These are phyloP conservation scores for Trachurus trachurus DNA, from an alignment of 2,797 vertebrate species.

Conservation along the genomic window DNA sequence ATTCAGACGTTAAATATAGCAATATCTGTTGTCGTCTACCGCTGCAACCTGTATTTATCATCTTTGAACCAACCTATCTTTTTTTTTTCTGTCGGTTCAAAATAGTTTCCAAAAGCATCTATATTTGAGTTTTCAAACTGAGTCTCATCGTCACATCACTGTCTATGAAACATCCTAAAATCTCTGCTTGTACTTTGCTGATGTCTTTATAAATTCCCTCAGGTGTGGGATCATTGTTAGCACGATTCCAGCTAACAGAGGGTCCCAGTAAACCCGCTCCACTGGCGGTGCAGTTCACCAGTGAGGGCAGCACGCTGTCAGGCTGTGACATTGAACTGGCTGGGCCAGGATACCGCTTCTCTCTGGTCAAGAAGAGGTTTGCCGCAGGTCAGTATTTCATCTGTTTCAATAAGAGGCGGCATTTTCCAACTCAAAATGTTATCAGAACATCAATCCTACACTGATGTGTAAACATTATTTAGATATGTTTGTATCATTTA, in stretches of 20 bases:
- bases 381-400: constrained; percentile 90
- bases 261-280: constrained; percentile 95
- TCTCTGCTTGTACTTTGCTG: fast-evolving
- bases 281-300: constrained; percentile 97
- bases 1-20: neutral
- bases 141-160: neutral
- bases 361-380: constrained; percentile 98
- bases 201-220: constrained; percentile 20
- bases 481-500: neutral
- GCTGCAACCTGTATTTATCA: neutral
- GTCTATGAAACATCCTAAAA: neutral
- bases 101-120: neutral
- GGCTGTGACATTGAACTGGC: constrained; percentile 97
- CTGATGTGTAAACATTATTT: neutral
- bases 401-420: neutral
- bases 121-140: neutral
- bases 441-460: neutral
- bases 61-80: neutral
- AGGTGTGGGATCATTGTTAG: constrained; percentile 97
- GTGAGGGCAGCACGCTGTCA: constrained; percentile 96
- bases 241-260: constrained; percentile 93
- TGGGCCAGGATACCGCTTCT: constrained; percentile 97
- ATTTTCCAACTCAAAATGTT: neutral
- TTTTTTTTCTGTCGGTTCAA: neutral
- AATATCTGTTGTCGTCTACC: neutral